Percentiles rank a stretch among this genome's conserved stretches.
Conservation (phyloP, 2,113 vertebrate genomes). For the Junco hyemalis region DNA sequence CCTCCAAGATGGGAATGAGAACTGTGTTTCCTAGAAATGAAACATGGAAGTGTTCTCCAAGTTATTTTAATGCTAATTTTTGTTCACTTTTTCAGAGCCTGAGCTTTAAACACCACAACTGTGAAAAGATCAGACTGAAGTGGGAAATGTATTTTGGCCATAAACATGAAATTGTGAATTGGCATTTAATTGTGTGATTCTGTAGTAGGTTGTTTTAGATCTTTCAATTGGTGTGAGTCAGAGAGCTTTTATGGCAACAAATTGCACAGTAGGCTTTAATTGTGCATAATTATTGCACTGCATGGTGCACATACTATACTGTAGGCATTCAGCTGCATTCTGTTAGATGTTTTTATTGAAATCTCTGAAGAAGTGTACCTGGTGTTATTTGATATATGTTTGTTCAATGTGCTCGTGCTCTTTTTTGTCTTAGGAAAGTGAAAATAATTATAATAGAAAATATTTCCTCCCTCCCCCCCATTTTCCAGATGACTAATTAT, state of each 20-base stretch:
- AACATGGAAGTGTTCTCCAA: neutral
- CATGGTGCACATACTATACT: constrained; percentile 54
- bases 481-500: neutral
- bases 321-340: constrained; percentile 48
- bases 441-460: neutral
- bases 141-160: constrained; percentile 41
- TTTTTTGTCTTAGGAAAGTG: neutral
- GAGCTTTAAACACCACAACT: constrained; percentile 15
- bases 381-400: constrained; percentile 16
- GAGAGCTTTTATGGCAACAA: constrained; percentile 65
- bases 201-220: constrained; percentile 25
- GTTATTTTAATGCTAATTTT: constrained; percentile 41
- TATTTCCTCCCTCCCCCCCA: neutral
- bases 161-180: constrained; percentile 47
- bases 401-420: neutral
- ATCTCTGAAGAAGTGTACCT: constrained; percentile 23
- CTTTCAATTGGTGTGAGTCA: constrained; percentile 60
- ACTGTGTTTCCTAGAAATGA: neutral
- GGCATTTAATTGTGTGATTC: constrained; percentile 53
- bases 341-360: constrained; percentile 50
- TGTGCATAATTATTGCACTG: constrained; percentile 74
- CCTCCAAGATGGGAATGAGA: neutral
- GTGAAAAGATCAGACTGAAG: constrained; percentile 18
- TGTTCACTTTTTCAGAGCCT: neutral
- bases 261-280: constrained; percentile 74